These are phyloP conservation scores for Apostichopus leukothele DNA, from an alignment of 53 echinoderm and acorn worm species.

Conservation along the genomic window DNA sequence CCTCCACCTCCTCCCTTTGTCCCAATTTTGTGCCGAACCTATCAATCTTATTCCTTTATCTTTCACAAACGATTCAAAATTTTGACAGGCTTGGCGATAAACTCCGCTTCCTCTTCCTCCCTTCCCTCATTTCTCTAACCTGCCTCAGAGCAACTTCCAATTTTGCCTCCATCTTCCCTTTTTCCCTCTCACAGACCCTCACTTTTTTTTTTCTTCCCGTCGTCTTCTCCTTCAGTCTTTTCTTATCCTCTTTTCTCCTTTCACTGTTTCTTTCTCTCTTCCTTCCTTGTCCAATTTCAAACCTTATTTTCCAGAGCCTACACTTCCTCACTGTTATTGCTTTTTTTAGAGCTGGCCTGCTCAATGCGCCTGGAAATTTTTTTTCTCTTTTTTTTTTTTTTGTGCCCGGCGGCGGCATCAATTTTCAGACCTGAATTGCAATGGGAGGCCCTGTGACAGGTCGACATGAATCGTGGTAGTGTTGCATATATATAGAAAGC, in stretches of 20 bases:
- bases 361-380: constrained; percentile 10
- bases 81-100: constrained; percentile 15
- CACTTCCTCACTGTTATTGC: constrained; percentile 33
- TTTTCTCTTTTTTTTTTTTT: background rate
- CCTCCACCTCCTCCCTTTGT: background rate
- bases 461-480: background rate
- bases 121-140: background rate
- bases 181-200: background rate
- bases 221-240: background rate
- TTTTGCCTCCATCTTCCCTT: background rate
- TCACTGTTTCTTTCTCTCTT: constrained; percentile 6
- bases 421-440: constrained; percentile 46
- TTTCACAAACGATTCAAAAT: background rate
- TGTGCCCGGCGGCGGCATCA: constrained; percentile 8
- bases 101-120: background rate
- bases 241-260: background rate
- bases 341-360: constrained; percentile 24
- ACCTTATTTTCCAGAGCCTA: background rate
- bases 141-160: background rate
- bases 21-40: background rate
- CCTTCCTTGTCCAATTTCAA: background rate
- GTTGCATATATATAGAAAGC: no score
- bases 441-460: constrained; percentile 22
- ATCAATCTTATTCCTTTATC: constrained; percentile 4
- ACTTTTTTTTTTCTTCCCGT: background rate